phyloP scores from a whole-genome alignment of 2,797 vertebrate genomes.

The Sebastes alutus region DNA sequence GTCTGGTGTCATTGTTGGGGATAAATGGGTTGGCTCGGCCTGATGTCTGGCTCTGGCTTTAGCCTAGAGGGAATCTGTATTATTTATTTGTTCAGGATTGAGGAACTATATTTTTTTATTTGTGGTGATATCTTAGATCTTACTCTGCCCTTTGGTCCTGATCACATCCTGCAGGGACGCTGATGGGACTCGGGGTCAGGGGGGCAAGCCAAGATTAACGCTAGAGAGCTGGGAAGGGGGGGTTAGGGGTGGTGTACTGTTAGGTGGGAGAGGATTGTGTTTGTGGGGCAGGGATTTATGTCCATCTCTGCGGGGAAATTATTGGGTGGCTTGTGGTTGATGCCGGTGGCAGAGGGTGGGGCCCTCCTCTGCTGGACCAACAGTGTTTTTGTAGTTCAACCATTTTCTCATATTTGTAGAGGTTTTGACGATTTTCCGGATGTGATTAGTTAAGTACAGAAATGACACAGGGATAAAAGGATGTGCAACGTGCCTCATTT shows the following conservation, averaged over 20 bases:
- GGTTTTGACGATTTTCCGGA: neutral
- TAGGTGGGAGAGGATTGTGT: neutral
- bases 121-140: neutral
- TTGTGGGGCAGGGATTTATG: slow-evolving; percentile 23
- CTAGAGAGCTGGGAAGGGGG: neutral
- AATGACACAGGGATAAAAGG: neutral
- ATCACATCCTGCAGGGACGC: neutral
- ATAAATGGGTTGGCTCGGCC: neutral
- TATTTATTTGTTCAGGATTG: neutral
- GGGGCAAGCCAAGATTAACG: slow-evolving; percentile 53
- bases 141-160: neutral
- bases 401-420: neutral
- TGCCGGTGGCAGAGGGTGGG: slow-evolving; percentile 15
- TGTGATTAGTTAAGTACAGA: neutral
- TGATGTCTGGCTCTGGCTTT: slow-evolving; percentile 12
- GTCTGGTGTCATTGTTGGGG: slow-evolving; percentile 3
- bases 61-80: neutral
- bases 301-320: slow-evolving; percentile 12
- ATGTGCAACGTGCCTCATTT: neutral
- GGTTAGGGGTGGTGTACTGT: neutral
- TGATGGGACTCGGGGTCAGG: slow-evolving; percentile 10
- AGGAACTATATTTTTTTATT: neutral
- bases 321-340: slow-evolving; percentile 15
- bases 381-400: neutral
- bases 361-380: neutral